These are phyloP conservation scores for Luidia sarsii DNA, from an alignment of 53 echinoderm and acorn worm genomes.

Conservation along the genomic window DNA sequence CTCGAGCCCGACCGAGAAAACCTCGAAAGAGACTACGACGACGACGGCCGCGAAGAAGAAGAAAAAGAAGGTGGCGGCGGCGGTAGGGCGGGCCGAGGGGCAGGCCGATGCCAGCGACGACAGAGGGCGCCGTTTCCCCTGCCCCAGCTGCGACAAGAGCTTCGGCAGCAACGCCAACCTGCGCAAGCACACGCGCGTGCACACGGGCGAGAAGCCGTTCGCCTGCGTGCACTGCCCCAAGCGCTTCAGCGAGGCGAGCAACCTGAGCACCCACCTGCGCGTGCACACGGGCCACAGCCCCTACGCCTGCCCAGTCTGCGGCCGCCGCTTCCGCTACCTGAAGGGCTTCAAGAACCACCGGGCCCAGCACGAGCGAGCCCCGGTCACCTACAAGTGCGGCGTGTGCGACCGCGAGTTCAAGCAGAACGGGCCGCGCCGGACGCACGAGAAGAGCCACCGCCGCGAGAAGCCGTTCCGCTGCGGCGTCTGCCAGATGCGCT, in stretches of 20 bases:
- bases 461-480: constrained; percentile 20
- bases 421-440: constrained; percentile 26
- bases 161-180: constrained; percentile 25
- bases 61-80: no score
- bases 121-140: neutral
- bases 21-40: neutral
- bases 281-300: constrained; percentile 40
- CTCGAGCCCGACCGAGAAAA: neutral
- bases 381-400: constrained; percentile 27
- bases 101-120: neutral
- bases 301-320: constrained; percentile 4
- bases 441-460: constrained; percentile 37
- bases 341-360: constrained; percentile 27
- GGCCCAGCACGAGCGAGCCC: constrained; percentile 7
- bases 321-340: constrained; percentile 13
- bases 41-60: no score
- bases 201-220: constrained; percentile 46
- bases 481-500: constrained; percentile 26
- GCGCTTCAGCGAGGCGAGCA: constrained; percentile 15
- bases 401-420: constrained; percentile 33
- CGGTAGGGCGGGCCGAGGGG: no score
- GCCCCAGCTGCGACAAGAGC: constrained; percentile 11
- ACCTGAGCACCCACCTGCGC: constrained; percentile 43
- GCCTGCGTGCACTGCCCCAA: constrained; percentile 19
- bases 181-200: constrained; percentile 20